Conservation (phyloP, 2,797 vertebrate species). For the Loris lydekkerianus region DNA sequence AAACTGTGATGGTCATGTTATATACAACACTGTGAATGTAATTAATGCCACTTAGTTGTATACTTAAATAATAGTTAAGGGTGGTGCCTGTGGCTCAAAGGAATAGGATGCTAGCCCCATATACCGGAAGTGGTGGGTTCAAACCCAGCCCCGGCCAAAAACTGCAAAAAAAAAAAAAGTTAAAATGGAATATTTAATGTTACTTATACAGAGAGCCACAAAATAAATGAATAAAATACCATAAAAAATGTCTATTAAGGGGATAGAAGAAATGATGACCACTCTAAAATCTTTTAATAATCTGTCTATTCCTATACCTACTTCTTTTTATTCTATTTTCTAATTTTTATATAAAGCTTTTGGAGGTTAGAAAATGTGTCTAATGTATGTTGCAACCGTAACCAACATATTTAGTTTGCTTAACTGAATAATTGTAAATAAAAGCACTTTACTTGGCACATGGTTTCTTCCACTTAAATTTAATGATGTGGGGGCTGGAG, state of each 20-base stretch:
- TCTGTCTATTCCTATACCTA: not conserved
- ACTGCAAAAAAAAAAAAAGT: not conserved
- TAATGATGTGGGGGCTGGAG: not conserved
- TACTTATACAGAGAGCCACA: not conserved
- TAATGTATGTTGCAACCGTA: not conserved
- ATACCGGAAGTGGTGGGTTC: too few relatives aligned
- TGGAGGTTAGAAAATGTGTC: not conserved
- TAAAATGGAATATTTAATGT: not conserved
- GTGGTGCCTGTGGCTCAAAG: too few relatives aligned
- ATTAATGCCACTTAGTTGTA: conserved; percentile 15
- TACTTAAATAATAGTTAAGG: not conserved
- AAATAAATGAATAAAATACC: not conserved
- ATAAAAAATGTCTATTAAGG: not conserved
- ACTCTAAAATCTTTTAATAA: not conserved
- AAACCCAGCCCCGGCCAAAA: too few relatives aligned
- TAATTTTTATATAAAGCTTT: conserved; percentile 19
- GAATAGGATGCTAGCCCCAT: too few relatives aligned
- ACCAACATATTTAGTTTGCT: conserved; percentile 15
- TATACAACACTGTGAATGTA: not conserved
- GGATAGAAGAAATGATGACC: not conserved
- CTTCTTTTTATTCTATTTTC: conserved; percentile 37
- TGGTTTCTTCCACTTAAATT: conserved; percentile 38
- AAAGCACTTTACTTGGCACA: conserved; percentile 57
- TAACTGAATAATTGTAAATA: not conserved
- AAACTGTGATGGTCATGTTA: not conserved